Base-by-base conservation (phyloP, 2,888 invertebrate species). In the Thereva unica region DNA sequence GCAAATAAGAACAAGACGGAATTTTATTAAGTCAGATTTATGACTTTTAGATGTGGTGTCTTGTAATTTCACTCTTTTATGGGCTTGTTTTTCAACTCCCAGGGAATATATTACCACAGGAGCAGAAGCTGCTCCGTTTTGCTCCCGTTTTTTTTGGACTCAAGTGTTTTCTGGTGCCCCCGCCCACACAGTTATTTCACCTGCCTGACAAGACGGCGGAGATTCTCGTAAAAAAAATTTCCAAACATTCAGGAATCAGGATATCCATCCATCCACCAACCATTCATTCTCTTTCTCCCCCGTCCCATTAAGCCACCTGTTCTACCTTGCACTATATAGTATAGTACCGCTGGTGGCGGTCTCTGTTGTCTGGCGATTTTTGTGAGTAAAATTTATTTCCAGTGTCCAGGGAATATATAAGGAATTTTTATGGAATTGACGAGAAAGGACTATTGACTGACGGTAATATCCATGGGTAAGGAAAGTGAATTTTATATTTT, bases 1-100 rank as follows among this genome's bases (percentile, higher is more conserved):
- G 50, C 37, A 49, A 61, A 61, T 50, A 61, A 61, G 61, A 50
- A 52, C 45, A 61, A 66, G 69, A 68, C 49, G 68, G 57, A 68
- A 69, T 73, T 72, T 72, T 71, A 73, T 73, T 71, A 72, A 72
- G 72, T 73, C 72, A 70, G 70, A 73, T 73, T 73, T 73, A 73
- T 72, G 71, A 71, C 71, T 70, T 72, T 72, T 70, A 73, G 71
- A 72, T 73, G 68, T 72, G 71, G 72, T 73, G 72, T 70, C 71
- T 70, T 72, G 72, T 70, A 71, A 72, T 71, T 73, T 70, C 54
- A 44, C 64, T 61, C 50, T 72, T 73, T 73, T 73, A 73, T 71
- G 67, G 70, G 67, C 71, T 72, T 73, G 73, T 73, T 73, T 73
- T 72, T 72, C 47, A 65, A 65, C 54, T 54, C 47, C 55, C 55